phyloP scores from a whole-genome alignment of 2,113 vertebrate species.

The Pteruthius melanotis region DNA sequence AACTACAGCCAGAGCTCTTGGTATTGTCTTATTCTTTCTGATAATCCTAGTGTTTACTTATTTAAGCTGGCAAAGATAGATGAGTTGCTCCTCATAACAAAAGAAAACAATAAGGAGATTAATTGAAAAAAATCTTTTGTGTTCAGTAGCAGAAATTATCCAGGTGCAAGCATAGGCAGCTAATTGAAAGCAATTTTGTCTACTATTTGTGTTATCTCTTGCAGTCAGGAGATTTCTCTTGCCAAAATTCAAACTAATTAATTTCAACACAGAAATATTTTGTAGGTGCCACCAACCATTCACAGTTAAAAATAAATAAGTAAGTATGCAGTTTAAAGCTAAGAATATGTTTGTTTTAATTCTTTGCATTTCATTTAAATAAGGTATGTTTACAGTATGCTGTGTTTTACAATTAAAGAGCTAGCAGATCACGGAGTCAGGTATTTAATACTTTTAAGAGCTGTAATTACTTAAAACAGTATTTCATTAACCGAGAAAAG shows the following conservation, averaged over 20 bases:
- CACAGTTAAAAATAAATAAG: not conserved
- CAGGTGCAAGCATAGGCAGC: not conserved
- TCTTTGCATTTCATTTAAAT: not conserved
- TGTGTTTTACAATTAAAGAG: not conserved
- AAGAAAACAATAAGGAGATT: not conserved
- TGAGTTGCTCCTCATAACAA: not conserved
- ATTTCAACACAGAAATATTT: not conserved
- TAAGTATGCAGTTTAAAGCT: not conserved
- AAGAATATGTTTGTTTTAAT: not conserved
- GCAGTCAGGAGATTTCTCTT: not conserved
- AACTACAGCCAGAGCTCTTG: not conserved
- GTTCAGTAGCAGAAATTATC: not conserved
- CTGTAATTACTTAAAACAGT: not conserved
- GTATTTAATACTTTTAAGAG: not conserved
- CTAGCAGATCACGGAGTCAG: not conserved
- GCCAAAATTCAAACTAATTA: not conserved
- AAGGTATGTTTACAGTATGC: not conserved
- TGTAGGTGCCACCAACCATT: not conserved
- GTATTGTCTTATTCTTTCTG: not conserved
- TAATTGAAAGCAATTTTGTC: not conserved
- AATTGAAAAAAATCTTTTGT: not conserved
- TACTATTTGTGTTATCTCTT: not conserved
- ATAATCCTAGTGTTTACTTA: not conserved
- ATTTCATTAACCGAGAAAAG: not conserved
- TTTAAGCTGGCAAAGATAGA: not conserved